Evolutionary conservation across 2,797 vertebrate genomes (phyloP).

Genomic region (Neosilurus mollespiculum): DNA sequence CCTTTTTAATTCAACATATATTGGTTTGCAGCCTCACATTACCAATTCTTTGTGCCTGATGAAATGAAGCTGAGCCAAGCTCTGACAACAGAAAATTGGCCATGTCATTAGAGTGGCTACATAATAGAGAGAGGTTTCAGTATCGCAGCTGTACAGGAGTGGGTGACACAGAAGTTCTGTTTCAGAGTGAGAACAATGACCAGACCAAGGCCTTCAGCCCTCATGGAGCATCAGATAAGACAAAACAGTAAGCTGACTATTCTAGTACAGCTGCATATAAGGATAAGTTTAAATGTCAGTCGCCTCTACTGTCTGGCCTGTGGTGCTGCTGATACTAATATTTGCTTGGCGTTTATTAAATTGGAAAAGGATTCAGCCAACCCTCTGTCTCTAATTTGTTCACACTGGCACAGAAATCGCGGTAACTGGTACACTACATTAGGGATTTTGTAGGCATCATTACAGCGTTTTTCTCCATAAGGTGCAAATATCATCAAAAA

Average conservation of each 20-base stretch:
- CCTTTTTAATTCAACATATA: not conserved
- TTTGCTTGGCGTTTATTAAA: constrained; percentile 57
- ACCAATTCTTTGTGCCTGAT: constrained; percentile 8
- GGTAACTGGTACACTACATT: not conserved
- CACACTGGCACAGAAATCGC: constrained; percentile 54
- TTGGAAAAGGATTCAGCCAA: constrained; percentile 33
- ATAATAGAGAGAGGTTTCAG: constrained; percentile 37
- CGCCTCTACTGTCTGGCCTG: constrained; percentile 20
- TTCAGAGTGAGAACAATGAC: constrained; percentile 55
- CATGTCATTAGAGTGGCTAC: constrained; percentile 1
- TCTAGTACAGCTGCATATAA: constrained; percentile 63
- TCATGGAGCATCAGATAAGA: constrained; percentile 68
- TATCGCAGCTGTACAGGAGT: constrained; percentile 8
- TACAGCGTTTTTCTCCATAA: not conserved
- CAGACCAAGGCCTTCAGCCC: constrained; percentile 51
- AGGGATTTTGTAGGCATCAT: not conserved
- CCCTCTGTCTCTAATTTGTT: constrained; percentile 58
- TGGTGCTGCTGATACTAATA: constrained; percentile 19
- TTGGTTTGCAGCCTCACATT: not conserved
- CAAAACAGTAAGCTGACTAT: constrained; percentile 63
- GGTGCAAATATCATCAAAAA: not conserved
- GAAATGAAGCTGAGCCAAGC: not conserved
- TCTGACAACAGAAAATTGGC: constrained; percentile 8
- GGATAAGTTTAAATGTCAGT: constrained; percentile 61
- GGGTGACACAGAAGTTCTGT: constrained; percentile 50